Percentiles rank a stretch among this genome's conserved stretches.
Evolutionary conservation across 2,113 vertebrate species (phyloP).

Genomic region (Eolophus roseicapilla): DNA sequence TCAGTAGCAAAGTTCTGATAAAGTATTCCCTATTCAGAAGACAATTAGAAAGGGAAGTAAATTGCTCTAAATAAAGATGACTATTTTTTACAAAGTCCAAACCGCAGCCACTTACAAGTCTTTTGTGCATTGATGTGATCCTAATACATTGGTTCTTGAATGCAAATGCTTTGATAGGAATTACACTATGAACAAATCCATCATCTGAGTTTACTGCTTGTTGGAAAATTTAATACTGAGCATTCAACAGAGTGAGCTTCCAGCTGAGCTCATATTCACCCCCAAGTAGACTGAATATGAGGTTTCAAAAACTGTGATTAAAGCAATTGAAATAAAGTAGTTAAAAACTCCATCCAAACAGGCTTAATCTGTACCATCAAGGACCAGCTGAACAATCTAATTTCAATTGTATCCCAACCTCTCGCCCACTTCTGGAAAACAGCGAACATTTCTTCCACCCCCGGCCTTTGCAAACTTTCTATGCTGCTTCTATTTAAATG

Average conservation of each 20-base stretch:
- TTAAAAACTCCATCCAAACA: neutral
- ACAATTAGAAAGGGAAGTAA: neutral
- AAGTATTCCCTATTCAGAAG: neutral
- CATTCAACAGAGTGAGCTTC: neutral
- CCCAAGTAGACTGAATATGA: neutral
- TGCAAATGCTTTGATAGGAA: neutral
- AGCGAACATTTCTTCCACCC: constrained; percentile 25
- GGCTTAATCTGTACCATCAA: neutral
- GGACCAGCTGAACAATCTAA: neutral
- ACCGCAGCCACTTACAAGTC: neutral
- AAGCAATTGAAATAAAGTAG: neutral
- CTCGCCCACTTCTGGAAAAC: neutral
- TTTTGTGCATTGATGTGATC: neutral
- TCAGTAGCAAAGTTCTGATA: neutral
- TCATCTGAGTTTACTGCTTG: neutral
- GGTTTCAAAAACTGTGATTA: neutral
- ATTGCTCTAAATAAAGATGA: neutral
- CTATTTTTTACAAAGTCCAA: neutral
- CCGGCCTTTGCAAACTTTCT: neutral
- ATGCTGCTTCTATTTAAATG: neutral
- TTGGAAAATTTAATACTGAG: neutral
- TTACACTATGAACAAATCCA: neutral
- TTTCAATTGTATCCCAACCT: neutral
- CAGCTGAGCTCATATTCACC: neutral
- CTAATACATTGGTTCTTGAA: neutral